These are phyloP conservation scores for Pseudolaguvia tuberculata DNA, from an alignment of 2,113 vertebrate genomes.

Conservation along the genomic window DNA sequence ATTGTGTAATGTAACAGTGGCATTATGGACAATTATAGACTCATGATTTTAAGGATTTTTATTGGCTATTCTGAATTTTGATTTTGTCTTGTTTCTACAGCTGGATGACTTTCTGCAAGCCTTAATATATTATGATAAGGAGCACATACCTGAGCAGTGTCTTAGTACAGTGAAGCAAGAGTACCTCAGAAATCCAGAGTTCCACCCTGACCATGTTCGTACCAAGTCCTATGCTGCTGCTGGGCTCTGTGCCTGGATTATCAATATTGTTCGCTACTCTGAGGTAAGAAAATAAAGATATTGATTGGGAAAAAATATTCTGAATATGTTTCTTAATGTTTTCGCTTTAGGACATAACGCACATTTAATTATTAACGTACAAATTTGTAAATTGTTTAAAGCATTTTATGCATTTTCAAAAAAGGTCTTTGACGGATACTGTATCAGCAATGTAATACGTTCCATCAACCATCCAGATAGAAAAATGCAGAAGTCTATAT, in stretches of 20 bases:
- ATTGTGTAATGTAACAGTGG: neutral
- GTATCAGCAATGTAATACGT: too few relatives aligned
- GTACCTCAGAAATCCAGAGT: constrained; percentile 74
- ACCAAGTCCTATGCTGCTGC: constrained; percentile 80
- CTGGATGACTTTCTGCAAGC: constrained; percentile 78
- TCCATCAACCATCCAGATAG: too few relatives aligned
- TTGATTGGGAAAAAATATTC: neutral
- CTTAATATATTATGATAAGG: constrained; percentile 76
- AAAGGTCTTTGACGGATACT: too few relatives aligned
- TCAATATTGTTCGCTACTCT: constrained; percentile 78
- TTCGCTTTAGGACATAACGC: neutral
- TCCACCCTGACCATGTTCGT: constrained; percentile 72
- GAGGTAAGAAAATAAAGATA: constrained; percentile 61
- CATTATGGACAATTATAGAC: neutral
- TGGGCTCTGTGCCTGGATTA: constrained; percentile 78
- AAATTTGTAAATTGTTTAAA: too few relatives aligned
- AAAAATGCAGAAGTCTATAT: too few relatives aligned
- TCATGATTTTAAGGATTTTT: neutral
- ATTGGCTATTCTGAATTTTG: neutral
- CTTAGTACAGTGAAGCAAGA: constrained; percentile 75
- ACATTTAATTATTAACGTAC: too few relatives aligned
- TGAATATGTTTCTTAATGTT: neutral
- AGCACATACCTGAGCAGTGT: constrained; percentile 77
- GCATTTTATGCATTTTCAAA: too few relatives aligned
- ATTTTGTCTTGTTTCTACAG: constrained; percentile 48